These are phyloP conservation scores for Pygoscelis adeliae DNA, from an alignment of 2,113 vertebrate genomes.

Conservation along the genomic window DNA sequence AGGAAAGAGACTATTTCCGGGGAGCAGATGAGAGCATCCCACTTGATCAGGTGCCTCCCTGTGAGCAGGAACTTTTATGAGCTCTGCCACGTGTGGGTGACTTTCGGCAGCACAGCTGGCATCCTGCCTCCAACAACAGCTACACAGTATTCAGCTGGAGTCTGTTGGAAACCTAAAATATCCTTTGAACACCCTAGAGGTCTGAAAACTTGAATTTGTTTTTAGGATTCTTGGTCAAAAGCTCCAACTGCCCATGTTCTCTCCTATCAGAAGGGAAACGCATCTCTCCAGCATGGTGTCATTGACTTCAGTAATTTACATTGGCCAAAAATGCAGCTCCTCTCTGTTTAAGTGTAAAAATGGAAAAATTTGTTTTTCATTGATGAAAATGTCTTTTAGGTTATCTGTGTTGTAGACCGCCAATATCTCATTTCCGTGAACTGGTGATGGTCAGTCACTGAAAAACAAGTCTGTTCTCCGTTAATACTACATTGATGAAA, in stretches of 20 bases:
- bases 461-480: not conserved
- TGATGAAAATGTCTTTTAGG: not conserved
- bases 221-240: not conserved
- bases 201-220: not conserved
- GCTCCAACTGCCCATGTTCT: not conserved
- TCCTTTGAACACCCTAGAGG: not conserved
- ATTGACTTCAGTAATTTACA: not conserved
- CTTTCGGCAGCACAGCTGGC: not conserved
- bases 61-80: not conserved
- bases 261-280: not conserved
- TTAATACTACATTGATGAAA: not conserved
- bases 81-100: not conserved
- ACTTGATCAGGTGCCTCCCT: no score
- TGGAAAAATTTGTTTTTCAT: fast-evolving
- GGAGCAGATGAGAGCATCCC: not conserved
- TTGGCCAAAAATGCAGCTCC: fast-evolving
- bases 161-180: fast-evolving
- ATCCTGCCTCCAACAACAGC: not conserved
- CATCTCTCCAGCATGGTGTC: not conserved
- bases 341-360: not conserved
- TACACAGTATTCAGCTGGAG: fast-evolving
- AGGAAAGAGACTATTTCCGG: not conserved
- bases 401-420: not conserved
- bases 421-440: not conserved
- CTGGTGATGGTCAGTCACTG: not conserved